Evolutionary conservation across 2,797 vertebrate genomes (phyloP).

Genomic region (Phoebastria nigripes): DNA sequence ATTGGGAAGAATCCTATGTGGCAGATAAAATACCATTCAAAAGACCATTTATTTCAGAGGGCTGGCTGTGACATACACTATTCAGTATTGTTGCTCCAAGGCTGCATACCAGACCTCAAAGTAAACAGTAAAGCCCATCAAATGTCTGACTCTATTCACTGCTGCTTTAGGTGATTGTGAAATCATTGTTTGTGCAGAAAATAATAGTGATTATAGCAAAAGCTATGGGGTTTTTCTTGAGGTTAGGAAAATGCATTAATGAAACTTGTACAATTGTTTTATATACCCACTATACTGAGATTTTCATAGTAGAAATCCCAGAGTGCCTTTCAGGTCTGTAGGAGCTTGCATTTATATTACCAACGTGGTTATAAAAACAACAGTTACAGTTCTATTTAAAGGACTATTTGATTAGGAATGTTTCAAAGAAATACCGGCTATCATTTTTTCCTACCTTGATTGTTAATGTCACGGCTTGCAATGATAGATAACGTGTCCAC

Average conservation of each 20-base stretch:
- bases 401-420: neutral
- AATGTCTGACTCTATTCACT: neutral
- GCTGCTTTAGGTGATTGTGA: constrained; percentile 2
- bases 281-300: neutral
- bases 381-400: neutral
- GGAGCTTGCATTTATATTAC: neutral
- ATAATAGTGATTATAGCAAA: neutral
- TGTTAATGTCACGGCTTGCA: neutral
- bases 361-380: neutral
- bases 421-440: neutral
- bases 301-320: neutral
- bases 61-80: neutral
- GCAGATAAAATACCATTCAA: neutral
- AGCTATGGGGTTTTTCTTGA: neutral
- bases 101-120: neutral
- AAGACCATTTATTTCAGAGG: neutral
- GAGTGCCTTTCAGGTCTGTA: neutral
- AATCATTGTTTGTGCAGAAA: neutral
- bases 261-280: neutral
- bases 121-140: neutral
- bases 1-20: neutral
- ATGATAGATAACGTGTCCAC: neutral
- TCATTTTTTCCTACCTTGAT: neutral
- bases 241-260: neutral
- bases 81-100: neutral